Conservation (phyloP, 2,888 invertebrate species). For the Apoda limacodes region DNA sequence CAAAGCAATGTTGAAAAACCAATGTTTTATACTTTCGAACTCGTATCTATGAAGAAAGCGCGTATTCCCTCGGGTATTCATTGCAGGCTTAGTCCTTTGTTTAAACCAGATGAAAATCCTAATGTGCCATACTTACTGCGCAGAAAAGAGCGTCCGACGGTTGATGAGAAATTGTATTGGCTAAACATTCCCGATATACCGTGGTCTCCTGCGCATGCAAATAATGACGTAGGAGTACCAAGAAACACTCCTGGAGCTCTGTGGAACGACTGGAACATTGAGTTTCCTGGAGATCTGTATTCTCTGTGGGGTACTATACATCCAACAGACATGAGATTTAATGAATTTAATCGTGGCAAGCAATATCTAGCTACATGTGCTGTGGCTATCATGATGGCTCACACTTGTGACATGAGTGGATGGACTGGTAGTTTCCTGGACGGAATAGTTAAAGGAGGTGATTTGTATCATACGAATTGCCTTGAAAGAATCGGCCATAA, state of each 20-base stretch:
- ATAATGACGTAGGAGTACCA: conserved; percentile 45
- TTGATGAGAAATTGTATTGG: conserved; percentile 65
- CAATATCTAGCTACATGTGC: conserved; percentile 73
- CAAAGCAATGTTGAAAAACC: conserved; percentile 30
- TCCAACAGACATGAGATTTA: conserved; percentile 70
- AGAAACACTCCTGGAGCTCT: conserved; percentile 41
- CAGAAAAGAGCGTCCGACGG: conserved; percentile 34
- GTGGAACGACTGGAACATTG: conserved; percentile 78
- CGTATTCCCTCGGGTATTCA: conserved; percentile 54
- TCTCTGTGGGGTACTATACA: conserved; percentile 77
- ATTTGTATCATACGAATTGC: conserved; percentile 67
- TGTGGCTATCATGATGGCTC: conserved; percentile 68
- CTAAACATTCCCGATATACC: conserved; percentile 46
- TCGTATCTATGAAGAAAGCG: conserved; percentile 65
- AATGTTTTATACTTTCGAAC: conserved; percentile 68
- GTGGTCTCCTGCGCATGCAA: conserved; percentile 47
- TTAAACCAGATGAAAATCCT: conserved; percentile 49
- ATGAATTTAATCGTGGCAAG: conserved; percentile 65
- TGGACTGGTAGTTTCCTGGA: conserved; percentile 74
- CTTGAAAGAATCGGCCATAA: conserved; percentile 42
- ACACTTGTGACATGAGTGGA: conserved; percentile 70
- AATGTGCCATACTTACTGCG: conserved; percentile 44
- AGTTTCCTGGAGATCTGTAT: conserved; percentile 75
- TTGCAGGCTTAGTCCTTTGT: conserved; percentile 53
- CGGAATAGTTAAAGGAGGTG: conserved; percentile 71